Evolutionary conservation across 1,140 invertebrate genomes (phyloP).

Genomic region (Neodiprion pinetum): DNA sequence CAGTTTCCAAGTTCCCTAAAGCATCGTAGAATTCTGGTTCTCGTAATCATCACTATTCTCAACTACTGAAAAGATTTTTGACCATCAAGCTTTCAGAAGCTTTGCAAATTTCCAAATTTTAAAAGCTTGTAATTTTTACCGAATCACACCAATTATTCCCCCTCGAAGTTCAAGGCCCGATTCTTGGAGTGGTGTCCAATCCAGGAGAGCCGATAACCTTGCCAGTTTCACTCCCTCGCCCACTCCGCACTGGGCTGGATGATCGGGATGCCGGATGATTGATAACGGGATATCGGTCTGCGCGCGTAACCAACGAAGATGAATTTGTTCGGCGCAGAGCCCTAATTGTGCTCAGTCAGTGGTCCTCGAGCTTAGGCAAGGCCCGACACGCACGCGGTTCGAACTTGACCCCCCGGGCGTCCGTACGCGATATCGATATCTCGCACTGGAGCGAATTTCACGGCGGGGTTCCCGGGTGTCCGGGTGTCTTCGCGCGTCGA

Average conservation of each 20-base stretch:
- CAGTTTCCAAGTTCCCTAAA: too few species aligned
- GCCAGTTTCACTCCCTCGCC: too few species aligned
- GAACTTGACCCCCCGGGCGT: neutral
- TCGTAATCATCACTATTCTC: too few species aligned
- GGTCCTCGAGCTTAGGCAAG: slow-evolving; percentile 32
- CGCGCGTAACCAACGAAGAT: slow-evolving; percentile 47
- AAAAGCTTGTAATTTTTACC: too few species aligned
- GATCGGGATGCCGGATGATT: slow-evolving; percentile 41
- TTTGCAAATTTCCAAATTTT: too few species aligned
- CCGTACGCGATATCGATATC: neutral
- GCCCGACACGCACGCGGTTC: neutral
- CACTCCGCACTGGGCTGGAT: neutral
- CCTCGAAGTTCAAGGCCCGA: too few species aligned
- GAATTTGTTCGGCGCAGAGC: slow-evolving; percentile 49
- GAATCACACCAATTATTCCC: too few species aligned
- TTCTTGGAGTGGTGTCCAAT: too few species aligned
- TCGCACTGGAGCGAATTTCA: neutral
- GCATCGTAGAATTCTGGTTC: too few species aligned
- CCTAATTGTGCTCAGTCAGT: slow-evolving; percentile 56
- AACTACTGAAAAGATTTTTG: too few species aligned
- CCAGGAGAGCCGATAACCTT: too few species aligned
- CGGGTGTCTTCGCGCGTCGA: neutral
- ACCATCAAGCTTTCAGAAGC: too few species aligned
- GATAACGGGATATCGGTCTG: slow-evolving; percentile 47
- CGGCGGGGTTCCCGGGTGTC: neutral